Evolutionary conservation across 2,797 vertebrate species (phyloP).

Genomic region (Malacoraja senta): DNA sequence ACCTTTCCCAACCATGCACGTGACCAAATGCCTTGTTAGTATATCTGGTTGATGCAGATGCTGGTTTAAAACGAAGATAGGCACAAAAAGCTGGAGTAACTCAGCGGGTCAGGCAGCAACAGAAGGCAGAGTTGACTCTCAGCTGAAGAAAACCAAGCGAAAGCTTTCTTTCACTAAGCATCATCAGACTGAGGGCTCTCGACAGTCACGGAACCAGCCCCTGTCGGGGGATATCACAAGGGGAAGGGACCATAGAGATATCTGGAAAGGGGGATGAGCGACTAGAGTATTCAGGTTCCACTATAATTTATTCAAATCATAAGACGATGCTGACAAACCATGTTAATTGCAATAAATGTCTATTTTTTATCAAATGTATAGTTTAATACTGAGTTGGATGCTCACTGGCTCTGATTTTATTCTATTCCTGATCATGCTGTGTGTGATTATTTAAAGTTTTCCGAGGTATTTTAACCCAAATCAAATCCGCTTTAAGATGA

Average conservation of each 20-base stretch:
- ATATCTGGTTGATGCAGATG: no score
- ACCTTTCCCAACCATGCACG: no score
- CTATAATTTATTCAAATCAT: slow-evolving; percentile 20
- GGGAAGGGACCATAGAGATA: no score
- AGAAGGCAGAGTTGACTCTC: no score
- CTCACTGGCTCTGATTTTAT: background rate
- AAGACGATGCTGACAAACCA: no score
- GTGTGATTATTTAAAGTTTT: background rate
- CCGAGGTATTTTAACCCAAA: background rate
- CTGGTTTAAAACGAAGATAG: no score
- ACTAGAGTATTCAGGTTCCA: background rate
- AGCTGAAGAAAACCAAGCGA: background rate
- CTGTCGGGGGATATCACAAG: background rate
- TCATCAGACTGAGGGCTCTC: background rate
- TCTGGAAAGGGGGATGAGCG: background rate
- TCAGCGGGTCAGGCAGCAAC: no score
- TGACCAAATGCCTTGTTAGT: no score
- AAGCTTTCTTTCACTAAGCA: background rate
- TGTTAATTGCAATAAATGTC: background rate
- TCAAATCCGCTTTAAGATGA: background rate
- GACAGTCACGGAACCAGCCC: background rate
- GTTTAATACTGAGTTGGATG: background rate
- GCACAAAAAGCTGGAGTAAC: no score
- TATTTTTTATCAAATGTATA: background rate
- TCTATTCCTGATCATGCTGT: background rate